Percentiles rank a stretch among this genome's conserved stretches.
Evolutionary conservation across 2,113 vertebrate species (phyloP).

Genomic region (Leucoraja erinaceus): DNA sequence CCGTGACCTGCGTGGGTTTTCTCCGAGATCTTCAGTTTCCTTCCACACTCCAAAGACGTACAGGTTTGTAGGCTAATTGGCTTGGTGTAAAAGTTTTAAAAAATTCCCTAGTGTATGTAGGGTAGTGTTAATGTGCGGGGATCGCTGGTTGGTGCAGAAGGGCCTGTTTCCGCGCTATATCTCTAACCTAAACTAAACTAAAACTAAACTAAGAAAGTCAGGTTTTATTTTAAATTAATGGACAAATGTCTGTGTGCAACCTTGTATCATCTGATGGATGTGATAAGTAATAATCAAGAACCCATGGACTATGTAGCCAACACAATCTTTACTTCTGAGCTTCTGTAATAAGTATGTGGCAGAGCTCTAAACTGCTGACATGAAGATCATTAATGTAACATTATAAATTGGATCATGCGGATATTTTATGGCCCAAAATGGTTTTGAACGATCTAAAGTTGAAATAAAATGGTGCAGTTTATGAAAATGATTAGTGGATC

Average conservation of each 20-base stretch:
- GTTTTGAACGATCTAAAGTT: neutral
- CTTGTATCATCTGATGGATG: neutral
- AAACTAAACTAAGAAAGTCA: neutral
- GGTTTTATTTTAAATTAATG: neutral
- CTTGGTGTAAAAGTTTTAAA: no score
- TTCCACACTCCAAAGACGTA: no score
- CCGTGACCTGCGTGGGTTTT: no score
- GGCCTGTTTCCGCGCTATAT: no score
- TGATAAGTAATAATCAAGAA: neutral
- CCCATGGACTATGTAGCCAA: neutral
- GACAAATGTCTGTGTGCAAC: neutral
- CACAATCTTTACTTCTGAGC: neutral
- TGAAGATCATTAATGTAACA: neutral
- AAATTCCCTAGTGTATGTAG: no score
- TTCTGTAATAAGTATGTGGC: neutral
- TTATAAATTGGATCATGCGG: neutral
- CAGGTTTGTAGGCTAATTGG: no score
- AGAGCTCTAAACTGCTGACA: neutral
- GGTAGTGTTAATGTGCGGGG: no score
- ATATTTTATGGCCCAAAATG: neutral
- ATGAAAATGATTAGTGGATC: neutral
- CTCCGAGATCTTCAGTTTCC: no score
- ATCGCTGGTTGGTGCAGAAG: no score
- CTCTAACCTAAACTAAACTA: no score
- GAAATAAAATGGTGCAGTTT: neutral